Base-by-base conservation (phyloP, 2,888 invertebrate species). In the Melieria omissa region DNA sequence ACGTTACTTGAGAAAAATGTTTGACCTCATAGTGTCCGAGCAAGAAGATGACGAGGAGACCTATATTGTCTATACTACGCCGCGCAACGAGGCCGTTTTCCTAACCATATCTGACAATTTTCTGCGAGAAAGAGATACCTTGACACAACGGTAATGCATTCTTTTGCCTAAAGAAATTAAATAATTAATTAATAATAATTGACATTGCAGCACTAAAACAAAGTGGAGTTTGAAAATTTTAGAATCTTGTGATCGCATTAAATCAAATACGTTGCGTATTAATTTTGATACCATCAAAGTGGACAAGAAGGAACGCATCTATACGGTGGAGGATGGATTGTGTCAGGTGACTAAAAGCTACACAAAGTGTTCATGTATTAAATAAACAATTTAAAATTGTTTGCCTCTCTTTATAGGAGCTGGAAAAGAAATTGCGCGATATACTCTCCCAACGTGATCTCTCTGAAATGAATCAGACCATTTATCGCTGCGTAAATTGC, bases 401-500 rank as follows among this genome's bases (percentile, higher is more conserved):
- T 29, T 29, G 29, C 29, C 29, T 74, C 70, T 65, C 9, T 47
- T 71, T 77, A 75, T 67, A 89, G 88, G 87, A 88, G 83, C 84
- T 90, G 57, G 88, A 89, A 65, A 82, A 85, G 70, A 86, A 83
- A 63, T 79, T 90, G 42, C 85, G 87, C 5, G 86, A 88, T 16
- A 87, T 87, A 67, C 85, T 90, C 5, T 88, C 87, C 4, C 82
- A 86, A 61, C 87, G 89, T 52, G 86, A 89, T 65, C 86, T 90
- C 63, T 82, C 79, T 47, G 88, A 88, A 77, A 87, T 89, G 83
- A 89, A 88, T 73, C 88, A 89, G 78, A 86, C 83, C 44, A 81
- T 88, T 4, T 90, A 88, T 80, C 86, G 87, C 75, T 92, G 92
- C 80, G 89, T 92, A 81, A 91, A 90, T 81, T 92, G 92, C 78